Evolutionary conservation across 2,113 vertebrate species (phyloP).

Genomic region (Ploceus nigricollis): DNA sequence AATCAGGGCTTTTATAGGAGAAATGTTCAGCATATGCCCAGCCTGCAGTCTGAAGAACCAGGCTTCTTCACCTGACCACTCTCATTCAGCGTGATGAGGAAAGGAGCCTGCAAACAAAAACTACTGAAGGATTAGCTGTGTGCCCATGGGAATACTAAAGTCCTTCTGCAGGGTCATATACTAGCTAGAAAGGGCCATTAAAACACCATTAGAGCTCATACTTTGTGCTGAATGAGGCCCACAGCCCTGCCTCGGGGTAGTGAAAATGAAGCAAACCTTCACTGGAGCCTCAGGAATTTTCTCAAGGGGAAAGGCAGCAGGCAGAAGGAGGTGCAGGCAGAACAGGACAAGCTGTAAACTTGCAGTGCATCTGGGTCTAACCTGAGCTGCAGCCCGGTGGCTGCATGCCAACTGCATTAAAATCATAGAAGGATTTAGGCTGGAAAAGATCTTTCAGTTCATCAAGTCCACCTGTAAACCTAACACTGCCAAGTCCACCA

Average conservation of each 20-base stretch:
- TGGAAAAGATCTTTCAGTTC: background rate
- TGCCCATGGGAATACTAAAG: background rate
- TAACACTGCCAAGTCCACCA: background rate
- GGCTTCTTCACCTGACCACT: background rate
- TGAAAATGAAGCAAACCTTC: background rate
- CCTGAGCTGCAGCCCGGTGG: background rate
- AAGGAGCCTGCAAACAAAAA: background rate
- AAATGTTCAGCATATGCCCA: background rate
- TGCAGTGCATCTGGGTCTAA: background rate
- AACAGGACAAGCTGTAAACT: background rate
- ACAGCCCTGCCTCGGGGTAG: background rate
- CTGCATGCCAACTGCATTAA: background rate
- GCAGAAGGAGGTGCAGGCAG: background rate
- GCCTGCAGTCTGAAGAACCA: background rate
- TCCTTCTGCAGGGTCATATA: background rate
- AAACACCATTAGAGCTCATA: background rate
- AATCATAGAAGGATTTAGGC: background rate
- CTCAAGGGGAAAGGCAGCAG: background rate
- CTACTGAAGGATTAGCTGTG: background rate
- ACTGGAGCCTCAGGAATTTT: background rate
- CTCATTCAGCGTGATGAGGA: fast-evolving
- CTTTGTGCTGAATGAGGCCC: background rate
- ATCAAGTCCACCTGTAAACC: background rate
- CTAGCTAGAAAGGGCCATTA: background rate
- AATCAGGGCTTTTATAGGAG: background rate